Percentiles rank a stretch among this genome's conserved stretches.
These are phyloP conservation scores for Platalea minor DNA, from an alignment of 2,797 vertebrate species.

Conservation along the genomic window DNA sequence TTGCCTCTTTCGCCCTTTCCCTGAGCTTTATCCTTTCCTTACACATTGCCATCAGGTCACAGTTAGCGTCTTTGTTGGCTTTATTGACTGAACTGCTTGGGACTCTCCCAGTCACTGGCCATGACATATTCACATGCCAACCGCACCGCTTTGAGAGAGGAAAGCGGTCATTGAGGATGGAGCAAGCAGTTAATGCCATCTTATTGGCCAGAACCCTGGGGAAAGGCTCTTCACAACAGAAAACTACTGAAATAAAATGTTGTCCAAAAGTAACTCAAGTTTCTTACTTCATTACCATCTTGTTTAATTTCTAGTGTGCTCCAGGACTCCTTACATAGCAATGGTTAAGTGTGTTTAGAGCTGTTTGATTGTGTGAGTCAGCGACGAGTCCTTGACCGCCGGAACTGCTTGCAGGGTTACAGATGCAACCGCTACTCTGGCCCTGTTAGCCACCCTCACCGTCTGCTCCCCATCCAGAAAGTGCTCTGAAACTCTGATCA, in stretches of 20 bases:
- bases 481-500: neutral
- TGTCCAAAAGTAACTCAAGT: neutral
- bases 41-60: rapidly evolving
- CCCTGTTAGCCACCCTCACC: neutral
- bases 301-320: neutral
- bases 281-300: neutral
- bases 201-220: neutral
- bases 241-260: neutral
- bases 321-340: neutral
- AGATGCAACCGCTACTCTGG: neutral
- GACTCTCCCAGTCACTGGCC: neutral
- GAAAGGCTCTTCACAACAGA: neutral
- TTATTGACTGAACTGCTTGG: neutral
- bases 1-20: neutral
- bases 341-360: neutral
- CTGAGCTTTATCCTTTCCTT: neutral
- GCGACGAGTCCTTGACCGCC: neutral
- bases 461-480: neutral
- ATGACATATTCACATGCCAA: rapidly evolving
- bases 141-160: rapidly evolving
- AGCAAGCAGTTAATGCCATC: neutral
- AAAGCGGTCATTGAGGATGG: neutral
- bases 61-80: neutral
- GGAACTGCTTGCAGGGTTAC: neutral
- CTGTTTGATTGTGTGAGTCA: neutral